Conservation (phyloP, 2,797 vertebrate species). For the Chelon labrosus region DNA sequence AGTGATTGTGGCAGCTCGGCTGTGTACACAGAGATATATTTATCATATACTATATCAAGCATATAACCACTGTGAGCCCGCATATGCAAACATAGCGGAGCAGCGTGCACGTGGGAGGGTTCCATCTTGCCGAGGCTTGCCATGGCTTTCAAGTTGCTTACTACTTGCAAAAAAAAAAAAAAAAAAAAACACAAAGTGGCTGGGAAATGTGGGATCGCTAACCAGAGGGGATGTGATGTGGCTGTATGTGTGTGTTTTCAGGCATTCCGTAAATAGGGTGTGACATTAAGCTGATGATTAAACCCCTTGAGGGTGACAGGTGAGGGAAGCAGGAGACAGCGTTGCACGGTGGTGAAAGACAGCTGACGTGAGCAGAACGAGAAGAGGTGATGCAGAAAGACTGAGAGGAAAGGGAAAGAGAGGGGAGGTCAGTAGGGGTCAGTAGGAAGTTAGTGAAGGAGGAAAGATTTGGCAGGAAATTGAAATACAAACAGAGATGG, state of each 20-base stretch:
- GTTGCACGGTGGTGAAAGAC: slow-evolving; percentile 47
- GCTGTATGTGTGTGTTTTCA: slow-evolving; percentile 19
- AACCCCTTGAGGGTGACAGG: slow-evolving; percentile 65
- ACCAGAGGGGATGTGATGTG: slow-evolving; percentile 9
- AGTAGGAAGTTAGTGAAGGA: neutral
- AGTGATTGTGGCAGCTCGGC: neutral
- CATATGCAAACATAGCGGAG: slow-evolving; percentile 27
- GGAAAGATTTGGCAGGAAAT: slow-evolving; percentile 9
- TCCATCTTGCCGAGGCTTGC: slow-evolving; percentile 14
- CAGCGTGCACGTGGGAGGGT: slow-evolving; percentile 14
- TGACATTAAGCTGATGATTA: slow-evolving; percentile 74
- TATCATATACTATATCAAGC: slow-evolving; percentile 22
- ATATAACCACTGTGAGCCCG: slow-evolving; percentile 8
- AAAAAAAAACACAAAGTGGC: neutral
- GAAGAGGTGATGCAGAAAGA: slow-evolving; percentile 37
- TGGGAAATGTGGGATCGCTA: slow-evolving; percentile 14
- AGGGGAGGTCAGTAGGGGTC: slow-evolving; percentile 28
- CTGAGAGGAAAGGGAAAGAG: neutral
- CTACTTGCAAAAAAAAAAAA: neutral
- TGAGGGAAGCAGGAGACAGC: slow-evolving; percentile 54
- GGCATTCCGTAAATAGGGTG: slow-evolving; percentile 53
- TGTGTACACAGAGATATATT: slow-evolving; percentile 26
- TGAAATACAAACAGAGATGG: slow-evolving; percentile 35
- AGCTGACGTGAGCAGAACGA: slow-evolving; percentile 39
- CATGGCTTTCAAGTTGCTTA: slow-evolving; percentile 32